Evolutionary conservation across 2,888 invertebrate species (phyloP).

Genomic region (Acrobasis suavella): DNA sequence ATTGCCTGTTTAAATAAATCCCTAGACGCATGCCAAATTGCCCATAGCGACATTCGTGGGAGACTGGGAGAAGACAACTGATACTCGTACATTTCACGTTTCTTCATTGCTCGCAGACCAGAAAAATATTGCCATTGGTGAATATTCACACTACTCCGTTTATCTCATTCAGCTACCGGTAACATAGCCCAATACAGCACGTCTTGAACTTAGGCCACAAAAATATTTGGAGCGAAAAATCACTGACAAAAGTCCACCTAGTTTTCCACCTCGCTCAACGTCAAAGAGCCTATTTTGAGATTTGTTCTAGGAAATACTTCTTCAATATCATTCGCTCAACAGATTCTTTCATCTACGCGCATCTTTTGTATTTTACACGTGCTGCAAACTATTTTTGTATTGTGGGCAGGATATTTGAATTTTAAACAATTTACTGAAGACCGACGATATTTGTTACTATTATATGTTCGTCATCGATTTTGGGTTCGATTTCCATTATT

Average conservation of each 20-base stretch:
- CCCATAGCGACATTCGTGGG: too few species aligned
- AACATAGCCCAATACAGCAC: not conserved
- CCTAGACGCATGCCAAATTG: too few species aligned
- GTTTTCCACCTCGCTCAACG: slow-evolving; percentile 2
- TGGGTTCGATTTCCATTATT: too few species aligned
- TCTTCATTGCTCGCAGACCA: too few species aligned
- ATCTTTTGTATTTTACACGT: slow-evolving; percentile 11
- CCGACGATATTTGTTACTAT: too few species aligned
- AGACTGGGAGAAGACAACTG: too few species aligned
- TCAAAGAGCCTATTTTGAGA: not conserved
- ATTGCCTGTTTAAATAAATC: too few species aligned
- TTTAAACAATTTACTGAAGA: too few species aligned
- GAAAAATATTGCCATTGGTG: too few species aligned
- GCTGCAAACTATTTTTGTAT: not conserved
- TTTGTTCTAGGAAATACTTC: not conserved
- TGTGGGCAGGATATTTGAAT: not conserved
- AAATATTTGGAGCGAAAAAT: slow-evolving; percentile 39
- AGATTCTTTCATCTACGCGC: not conserved
- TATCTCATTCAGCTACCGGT: not conserved
- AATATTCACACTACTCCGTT: not conserved
- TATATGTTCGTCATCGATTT: too few species aligned
- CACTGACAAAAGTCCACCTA: not conserved
- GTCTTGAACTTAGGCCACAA: not conserved
- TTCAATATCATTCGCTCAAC: slow-evolving; percentile 10
- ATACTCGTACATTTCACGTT: not conserved